Base-by-base conservation (phyloP, 1,140 invertebrate species). In the Drosophila sp. region DNA sequence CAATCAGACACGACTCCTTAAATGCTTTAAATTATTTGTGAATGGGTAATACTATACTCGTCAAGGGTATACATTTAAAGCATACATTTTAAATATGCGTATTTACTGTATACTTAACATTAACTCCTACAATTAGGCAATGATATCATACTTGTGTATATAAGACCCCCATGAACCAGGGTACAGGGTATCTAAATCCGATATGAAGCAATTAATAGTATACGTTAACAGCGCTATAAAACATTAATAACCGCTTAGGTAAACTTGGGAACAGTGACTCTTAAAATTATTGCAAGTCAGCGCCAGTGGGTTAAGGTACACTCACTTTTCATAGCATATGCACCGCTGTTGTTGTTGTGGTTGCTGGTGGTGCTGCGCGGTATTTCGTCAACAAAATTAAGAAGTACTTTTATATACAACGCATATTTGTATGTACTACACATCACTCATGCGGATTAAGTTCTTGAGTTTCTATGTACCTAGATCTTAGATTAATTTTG, bases 271-370 rank as follows among this genome's bases (percentile, higher is more conserved):
- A 71, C 9, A 40, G 11, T 38, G n/a, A 43, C 21, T 21, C 13
- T 36, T 18, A 2, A 7, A 18, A 27, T 29, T 58, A 48, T 9
- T 13, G 67, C 67, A 71, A 71, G 67, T 71, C 67, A 71, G 50
- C 50, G 32, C 14, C 8, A 25, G 4, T 66, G 29, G 50, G 50
- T 16, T 18, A 27, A 16, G 7, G 13, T 9, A 59, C 46, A 53
- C 46, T 41, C 41, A 29, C 18, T 40, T 41, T 29, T 27, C 1
- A 7, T 14, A 4, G 18, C 16, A 25, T 18, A 21, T 11, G 4
- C 9, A 7, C 27, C 0, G 27, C 27, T 6, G 7, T 29, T 2
- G 27, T 29, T 5, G 27, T 29, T 5, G 27, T 29, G 27, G 27
- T 21, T 14, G 9, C 9, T 27, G 53, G 34, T 59, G 41, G 16